These are phyloP conservation scores for Caenorhabditis afra DNA, from an alignment of 2,888 invertebrate species.

Conservation along the genomic window DNA sequence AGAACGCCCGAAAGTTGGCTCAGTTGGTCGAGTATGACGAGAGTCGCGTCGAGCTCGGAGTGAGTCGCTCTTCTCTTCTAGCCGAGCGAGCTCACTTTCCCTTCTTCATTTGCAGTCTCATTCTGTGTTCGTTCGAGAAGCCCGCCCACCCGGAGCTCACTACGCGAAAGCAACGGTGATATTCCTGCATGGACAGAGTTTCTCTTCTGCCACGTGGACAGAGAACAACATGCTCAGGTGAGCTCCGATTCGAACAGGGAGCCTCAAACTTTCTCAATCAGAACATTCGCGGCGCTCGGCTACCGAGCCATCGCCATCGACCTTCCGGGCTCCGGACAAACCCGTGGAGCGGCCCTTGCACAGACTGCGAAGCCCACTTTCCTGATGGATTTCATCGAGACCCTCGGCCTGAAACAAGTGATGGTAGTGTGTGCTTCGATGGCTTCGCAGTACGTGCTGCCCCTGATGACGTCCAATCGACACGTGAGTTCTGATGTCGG, in stretches of 20 bases:
- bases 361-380: conserved; percentile 61
- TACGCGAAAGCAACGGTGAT: conserved; percentile 67
- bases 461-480: conserved; percentile 58
- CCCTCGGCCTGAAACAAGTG: conserved; percentile 63
- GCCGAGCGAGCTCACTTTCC: neutral
- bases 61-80: too few relatives aligned
- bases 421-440: conserved; percentile 70
- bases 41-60: conserved; percentile 63
- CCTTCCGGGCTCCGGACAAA: conserved; percentile 67
- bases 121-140: conserved; percentile 66
- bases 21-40: conserved; percentile 64
- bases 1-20: conserved; percentile 67
- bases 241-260: neutral
- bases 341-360: conserved; percentile 54
- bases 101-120: conserved; percentile 51
- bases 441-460: conserved; percentile 70
- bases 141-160: conserved; percentile 66
- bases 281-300: conserved; percentile 65
- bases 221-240: conserved; percentile 62
- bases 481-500: conserved; percentile 40
- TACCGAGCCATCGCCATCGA: conserved; percentile 69
- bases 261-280: conserved; percentile 4
- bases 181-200: conserved; percentile 71
- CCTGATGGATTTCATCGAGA: conserved; percentile 60
- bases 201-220: conserved; percentile 66